Base-by-base conservation (phyloP, 2,888 invertebrate genomes). In the Orthosia gothica region DNA sequence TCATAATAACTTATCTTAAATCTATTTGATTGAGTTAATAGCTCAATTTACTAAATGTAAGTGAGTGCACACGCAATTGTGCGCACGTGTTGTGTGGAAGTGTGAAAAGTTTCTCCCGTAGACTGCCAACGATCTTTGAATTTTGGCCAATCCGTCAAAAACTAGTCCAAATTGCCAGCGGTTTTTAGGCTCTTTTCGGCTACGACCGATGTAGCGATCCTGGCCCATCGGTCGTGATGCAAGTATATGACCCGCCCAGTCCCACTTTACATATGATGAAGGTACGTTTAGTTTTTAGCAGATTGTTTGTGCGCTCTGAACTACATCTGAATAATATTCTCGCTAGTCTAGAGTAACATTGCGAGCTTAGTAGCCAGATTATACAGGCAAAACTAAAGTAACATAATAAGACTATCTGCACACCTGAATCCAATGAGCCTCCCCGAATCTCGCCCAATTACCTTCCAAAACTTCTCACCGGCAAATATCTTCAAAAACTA, bases 401-500 rank as follows among this genome's bases (percentile, higher is more conserved):
- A 54, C 13, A n/a, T 13, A 54, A n/a, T n/a, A 15, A 63, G 18
- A 61, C 12, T 16, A 32, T 20, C 50, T 20, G 40, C 47, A n/a
- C 75, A 59, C 59, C 23, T 47, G 63, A 32, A 45, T 40, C 32
- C 45, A 47, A 64, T 32, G 26, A 64, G 57, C 20, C 54, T 7
- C 23, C 61, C 13, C 49, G 9, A 50, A 32, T 55, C 54, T 70
- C 45, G 54, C 26, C 13, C 20, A 67, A 20, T 59, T 45, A 57
- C 3, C 63, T 81, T 50, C 5, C 52, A 47, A 57, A 77, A 78
- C 61, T 78, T 78, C 55, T n/a, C 61, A 54, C 40, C 16, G 78
- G 67, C 54, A 83, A 65, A 65, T 72, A 57, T 72, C 83, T 69
- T 79, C 58, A 58, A 83, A 70, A 81, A 79, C 83, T 83, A 74